phyloP scores from a whole-genome alignment of 2,888 invertebrate species.

The Blera fallax region DNA sequence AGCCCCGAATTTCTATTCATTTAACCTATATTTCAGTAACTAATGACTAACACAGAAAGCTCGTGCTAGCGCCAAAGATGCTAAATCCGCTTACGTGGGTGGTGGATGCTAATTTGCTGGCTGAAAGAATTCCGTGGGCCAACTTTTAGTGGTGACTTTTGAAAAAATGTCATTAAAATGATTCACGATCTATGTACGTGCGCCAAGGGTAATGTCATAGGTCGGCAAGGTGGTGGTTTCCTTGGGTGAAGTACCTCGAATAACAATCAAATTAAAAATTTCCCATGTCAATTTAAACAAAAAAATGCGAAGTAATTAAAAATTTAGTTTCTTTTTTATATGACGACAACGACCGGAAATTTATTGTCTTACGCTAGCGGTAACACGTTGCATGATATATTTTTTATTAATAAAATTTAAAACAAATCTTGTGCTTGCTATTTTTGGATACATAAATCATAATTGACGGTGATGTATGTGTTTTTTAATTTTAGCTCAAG shows the following conservation, averaged over 20 bases:
- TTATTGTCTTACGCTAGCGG: background rate
- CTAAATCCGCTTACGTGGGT: conserved; percentile 32
- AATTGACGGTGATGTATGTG: background rate
- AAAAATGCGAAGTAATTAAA: background rate
- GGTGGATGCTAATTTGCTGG: background rate
- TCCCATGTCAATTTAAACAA: background rate
- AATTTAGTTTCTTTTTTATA: background rate
- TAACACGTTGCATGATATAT: background rate
- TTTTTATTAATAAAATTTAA: background rate
- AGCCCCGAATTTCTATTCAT: background rate
- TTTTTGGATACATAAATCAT: conserved; percentile 17
- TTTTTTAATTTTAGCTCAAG: background rate
- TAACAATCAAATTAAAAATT: background rate
- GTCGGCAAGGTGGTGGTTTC: background rate
- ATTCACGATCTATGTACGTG: background rate
- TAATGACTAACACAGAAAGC: conserved; percentile 30
- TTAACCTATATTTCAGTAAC: background rate
- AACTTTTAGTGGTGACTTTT: background rate
- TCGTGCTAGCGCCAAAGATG: conserved; percentile 9
- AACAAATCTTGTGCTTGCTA: background rate
- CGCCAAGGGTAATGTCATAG: background rate
- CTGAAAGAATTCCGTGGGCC: background rate
- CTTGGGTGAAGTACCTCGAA: conserved; percentile 4
- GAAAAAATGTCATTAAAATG: background rate
- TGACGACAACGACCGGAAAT: background rate